Evolutionary conservation across 37 sponge, comb jelly and placozoan species (phyloP).

Genomic region (Aplysina aerophoba): DNA sequence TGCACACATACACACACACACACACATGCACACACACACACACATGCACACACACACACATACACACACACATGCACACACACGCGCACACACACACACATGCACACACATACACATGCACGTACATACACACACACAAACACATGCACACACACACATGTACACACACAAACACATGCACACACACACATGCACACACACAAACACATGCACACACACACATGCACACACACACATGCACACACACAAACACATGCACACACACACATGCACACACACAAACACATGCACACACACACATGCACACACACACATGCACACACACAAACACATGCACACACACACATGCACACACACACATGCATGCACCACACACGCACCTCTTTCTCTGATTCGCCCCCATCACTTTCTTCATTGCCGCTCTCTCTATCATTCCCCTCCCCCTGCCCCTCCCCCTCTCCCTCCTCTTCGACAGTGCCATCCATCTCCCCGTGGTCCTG

Average conservation of each 20-base stretch:
- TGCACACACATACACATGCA: too few species aligned
- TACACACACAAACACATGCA: too few species aligned
- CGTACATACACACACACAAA: too few species aligned
- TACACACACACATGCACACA: too few species aligned
- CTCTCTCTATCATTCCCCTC: not conserved
- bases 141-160: too few species aligned
- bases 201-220: too few species aligned
- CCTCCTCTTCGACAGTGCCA: not conserved
- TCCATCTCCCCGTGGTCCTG: not conserved
- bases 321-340: conserved; percentile 47
- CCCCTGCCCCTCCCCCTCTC: not conserved
- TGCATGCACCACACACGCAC: too few species aligned
- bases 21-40: conserved; percentile 39
- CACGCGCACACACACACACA: too few species aligned
- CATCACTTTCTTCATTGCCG: not conserved
- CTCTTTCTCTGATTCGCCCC: conserved; percentile 8
- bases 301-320: conserved; percentile 27
- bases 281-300: conserved; percentile 47
- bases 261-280: conserved; percentile 32
- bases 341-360: conserved; percentile 38
- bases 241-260: too few species aligned
- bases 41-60: conserved; percentile 48
- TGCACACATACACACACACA: too few species aligned
- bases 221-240: conserved; percentile 31
- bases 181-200: too few species aligned